These are phyloP conservation scores for Aphyosemion australe DNA, from an alignment of 2,113 vertebrate genomes.

Conservation along the genomic window DNA sequence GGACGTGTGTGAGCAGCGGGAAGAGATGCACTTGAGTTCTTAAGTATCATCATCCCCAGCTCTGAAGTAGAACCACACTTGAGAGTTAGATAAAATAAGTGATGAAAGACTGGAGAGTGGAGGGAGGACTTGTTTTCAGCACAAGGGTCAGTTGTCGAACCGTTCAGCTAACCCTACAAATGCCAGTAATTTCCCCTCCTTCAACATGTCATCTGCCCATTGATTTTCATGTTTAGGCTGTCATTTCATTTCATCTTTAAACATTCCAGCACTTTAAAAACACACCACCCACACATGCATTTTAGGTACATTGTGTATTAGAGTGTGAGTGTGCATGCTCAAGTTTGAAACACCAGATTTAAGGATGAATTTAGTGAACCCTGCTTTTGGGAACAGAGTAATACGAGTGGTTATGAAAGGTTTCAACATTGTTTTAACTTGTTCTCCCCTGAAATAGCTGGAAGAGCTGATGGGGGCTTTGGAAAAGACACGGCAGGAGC, in stretches of 20 bases:
- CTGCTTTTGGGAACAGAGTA: neutral
- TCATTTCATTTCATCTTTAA: slow-evolving; percentile 37
- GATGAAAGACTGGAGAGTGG: slow-evolving; percentile 32
- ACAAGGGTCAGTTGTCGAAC: slow-evolving; percentile 26
- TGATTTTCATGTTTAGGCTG: slow-evolving; percentile 36
- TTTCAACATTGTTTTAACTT: slow-evolving; percentile 8
- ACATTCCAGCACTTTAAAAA: slow-evolving; percentile 9
- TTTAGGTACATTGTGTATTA: slow-evolving; percentile 9
- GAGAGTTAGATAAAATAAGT: slow-evolving; percentile 41
- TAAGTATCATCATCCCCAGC: slow-evolving; percentile 51
- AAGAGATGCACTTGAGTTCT: slow-evolving; percentile 42
- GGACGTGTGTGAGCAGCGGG: slow-evolving; percentile 29
- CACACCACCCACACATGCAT: neutral
- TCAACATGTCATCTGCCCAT: neutral
- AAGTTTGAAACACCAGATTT: slow-evolving; percentile 3
- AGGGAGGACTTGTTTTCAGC: slow-evolving; percentile 15
- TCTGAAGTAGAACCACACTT: slow-evolving; percentile 52
- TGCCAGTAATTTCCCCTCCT: slow-evolving; percentile 23
- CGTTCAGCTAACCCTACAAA: slow-evolving; percentile 44
- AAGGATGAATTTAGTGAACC: neutral
- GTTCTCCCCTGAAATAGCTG: slow-evolving; percentile 74
- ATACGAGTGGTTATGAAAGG: neutral
- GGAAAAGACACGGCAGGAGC: slow-evolving; percentile 93
- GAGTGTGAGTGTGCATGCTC: neutral
- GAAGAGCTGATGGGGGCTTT: slow-evolving; percentile 92